Evolutionary conservation across 2,888 invertebrate species (phyloP), one percentile per base, ranked within the genome.

Genomic region (Dicyrtoma fusca): DNA sequence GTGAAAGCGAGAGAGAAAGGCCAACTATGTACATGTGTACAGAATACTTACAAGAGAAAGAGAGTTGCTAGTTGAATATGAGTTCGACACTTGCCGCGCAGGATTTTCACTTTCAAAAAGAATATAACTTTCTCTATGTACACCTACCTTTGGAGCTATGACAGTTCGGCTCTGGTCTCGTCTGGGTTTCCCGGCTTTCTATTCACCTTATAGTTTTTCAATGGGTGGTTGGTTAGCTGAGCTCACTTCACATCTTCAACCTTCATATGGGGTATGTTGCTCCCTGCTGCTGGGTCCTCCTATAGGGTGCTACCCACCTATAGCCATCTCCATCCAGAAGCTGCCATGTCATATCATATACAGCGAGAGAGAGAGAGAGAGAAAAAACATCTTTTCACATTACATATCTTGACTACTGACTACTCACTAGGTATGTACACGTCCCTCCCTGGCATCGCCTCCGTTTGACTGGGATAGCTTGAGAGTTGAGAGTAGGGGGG

Each of bases 21-120:
- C 13, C 17, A 10, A 61, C n/a, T n/a, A n/a, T 34, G 8, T 34
- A 34, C 8, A 34, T 34, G 4, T 34, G 23, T 1, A 1, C 8
- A 23, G 25, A 49, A 61, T 44, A 34, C 44, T 34, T 17, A 17
- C 10, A 17, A 23, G 17, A 5, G 17, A 19, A 45, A 69, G 69
- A 69, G 34, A 62, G 63, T 45, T 71, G 42, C 55, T 62, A 63
- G 62, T 63, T 71, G 71, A 71, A 71, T 71, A 71, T 70, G 71
- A 71, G 71, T 63, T 71, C 63, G 63, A 71, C 71, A 71, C 71
- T 71, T 63, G 53, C 62, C 63, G 71, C 71, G 71, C 71, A 71
- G 71, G 63, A 71, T 62, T 69, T 69, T 69, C 61, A n/a, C 69
- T 71, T 71, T 71, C 71, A 71, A 71, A 69, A 71, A 71, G 71